phyloP scores from a whole-genome alignment of 2,797 vertebrate genomes.

The Dipus sagitta region DNA sequence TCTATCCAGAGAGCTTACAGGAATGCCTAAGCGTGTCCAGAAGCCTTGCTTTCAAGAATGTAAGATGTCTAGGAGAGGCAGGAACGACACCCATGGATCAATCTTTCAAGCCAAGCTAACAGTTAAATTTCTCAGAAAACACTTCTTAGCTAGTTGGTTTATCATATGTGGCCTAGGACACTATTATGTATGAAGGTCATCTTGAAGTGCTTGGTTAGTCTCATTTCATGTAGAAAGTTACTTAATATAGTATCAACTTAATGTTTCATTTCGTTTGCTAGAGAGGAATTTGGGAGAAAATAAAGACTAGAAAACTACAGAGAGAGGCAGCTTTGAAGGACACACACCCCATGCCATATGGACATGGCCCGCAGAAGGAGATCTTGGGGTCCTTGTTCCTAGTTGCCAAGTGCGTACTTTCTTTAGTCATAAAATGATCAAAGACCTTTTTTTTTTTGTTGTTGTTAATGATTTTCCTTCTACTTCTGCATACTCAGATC shows the following conservation, averaged over 20 bases:
- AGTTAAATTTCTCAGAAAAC: conserved; percentile 16
- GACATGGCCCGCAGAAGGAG: not conserved
- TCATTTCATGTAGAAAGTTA: conserved; percentile 34
- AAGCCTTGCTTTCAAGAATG: not conserved
- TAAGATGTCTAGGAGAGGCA: not conserved
- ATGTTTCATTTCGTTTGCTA: not conserved
- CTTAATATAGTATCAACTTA: conserved; percentile 5
- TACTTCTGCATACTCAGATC: not conserved
- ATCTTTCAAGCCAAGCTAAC: not conserved
- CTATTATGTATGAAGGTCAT: not conserved
- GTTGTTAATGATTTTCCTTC: conserved; percentile 25
- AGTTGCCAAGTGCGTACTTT: conserved; percentile 14
- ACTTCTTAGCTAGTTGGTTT: not conserved
- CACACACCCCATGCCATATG: not conserved
- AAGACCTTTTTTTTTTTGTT: not conserved
- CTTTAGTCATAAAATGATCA: not conserved
- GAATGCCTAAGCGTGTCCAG: not conserved
- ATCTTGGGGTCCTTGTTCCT: not conserved
- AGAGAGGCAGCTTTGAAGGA: conserved; percentile 1
- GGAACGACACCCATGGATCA: accelerated
- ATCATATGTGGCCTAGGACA: not conserved
- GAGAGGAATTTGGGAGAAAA: conserved; percentile 1
- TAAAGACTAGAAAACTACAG: not conserved
- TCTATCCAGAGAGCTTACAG: not conserved
- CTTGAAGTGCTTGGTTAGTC: not conserved